Evolutionary conservation across 2,797 vertebrate species (phyloP), one percentile per base, ranked within the genome.

Genomic region (Orestias chungarensis): DNA sequence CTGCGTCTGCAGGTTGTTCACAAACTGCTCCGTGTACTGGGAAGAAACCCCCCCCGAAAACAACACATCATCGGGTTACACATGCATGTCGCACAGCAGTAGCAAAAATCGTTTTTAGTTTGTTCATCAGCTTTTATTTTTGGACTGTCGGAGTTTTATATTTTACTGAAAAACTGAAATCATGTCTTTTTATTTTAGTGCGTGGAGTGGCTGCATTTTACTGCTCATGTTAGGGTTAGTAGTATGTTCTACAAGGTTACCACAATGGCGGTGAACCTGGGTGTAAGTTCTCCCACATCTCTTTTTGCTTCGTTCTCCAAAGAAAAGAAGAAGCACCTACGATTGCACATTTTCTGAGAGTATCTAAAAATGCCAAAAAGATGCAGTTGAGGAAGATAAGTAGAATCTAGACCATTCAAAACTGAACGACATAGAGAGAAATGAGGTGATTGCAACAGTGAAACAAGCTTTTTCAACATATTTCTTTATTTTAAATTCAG

Each of bases 1-100:
- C 91, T 98, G 93, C 0, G 95, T 95, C 92, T 97, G 96, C 78
- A 98, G 92, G 42, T 92, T 94, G 79, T 42, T 92, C 52, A 98
- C 96, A 49, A 97, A 96, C 85, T 94, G 95, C 80, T 97, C 96
- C 0, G 96, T 95, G 85, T 95, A 95, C 82, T 96, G 85, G 71
- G 65, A 89, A 74, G 46, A n/a, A n/a, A n/a, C n/a, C n/a, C n/a
- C n/a, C n/a, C n/a, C n/a, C n/a, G n/a, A n/a, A n/a, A n/a, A n/a
- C n/a, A n/a, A 81, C 70, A 85, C 46, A 82, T 3, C 3, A 6
- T 15, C 2, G 17, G 12, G 46, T 78, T 50, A 83, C 6, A 43
- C 33, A 42, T 33, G 3, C n/a, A 1, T n/a, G 35, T n/a, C 10
- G 2, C 18, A 18, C 1, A 50, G 3, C 17, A 40, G 35, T n/a